Percentiles rank a stretch among this genome's conserved stretches.
These are phyloP conservation scores for Allacma fusca DNA, from an alignment of 2,888 invertebrate genomes.

Conservation along the genomic window DNA sequence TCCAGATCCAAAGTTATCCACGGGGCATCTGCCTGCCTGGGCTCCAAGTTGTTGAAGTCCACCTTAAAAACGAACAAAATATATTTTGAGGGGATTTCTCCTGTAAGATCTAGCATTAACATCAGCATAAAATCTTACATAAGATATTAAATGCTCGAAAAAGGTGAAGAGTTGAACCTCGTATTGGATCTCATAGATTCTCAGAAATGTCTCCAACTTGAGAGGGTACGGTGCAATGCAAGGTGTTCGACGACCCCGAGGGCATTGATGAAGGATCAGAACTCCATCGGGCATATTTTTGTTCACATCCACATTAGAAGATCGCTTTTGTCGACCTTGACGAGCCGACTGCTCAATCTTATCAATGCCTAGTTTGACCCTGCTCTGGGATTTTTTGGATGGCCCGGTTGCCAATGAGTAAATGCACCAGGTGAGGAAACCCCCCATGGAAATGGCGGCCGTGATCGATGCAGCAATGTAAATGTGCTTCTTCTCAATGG, in stretches of 20 bases:
- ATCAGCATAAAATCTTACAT: not conserved
- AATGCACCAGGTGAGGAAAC: constrained; percentile 2
- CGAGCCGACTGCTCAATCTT: not conserved
- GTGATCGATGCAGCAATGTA: not conserved
- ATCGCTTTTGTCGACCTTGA: not conserved
- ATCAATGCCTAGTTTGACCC: not conserved
- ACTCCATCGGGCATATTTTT: constrained; percentile 22
- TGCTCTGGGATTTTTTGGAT: constrained; percentile 1
- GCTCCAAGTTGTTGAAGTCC: constrained; percentile 50
- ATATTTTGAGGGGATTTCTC: too few species aligned
- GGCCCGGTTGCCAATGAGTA: not conserved
- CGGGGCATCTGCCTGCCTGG: constrained; percentile 48
- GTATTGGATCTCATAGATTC: constrained; percentile 55
- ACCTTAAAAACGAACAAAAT: constrained; percentile 31
- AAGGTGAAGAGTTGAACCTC: constrained; percentile 45
- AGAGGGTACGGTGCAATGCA: constrained; percentile 59
- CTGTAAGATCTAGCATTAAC: not conserved
- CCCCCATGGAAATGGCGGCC: constrained; percentile 15
- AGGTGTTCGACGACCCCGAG: constrained; percentile 54
- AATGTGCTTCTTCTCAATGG: constrained; percentile 5
- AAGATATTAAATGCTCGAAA: constrained; percentile 19
- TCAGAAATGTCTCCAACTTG: constrained; percentile 57
- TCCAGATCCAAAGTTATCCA: constrained; percentile 56
- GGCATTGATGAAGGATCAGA: constrained; percentile 50
- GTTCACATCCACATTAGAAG: not conserved